phyloP scores from a whole-genome alignment of 2,797 vertebrate species.

The Eupleurogrammus muticus region DNA sequence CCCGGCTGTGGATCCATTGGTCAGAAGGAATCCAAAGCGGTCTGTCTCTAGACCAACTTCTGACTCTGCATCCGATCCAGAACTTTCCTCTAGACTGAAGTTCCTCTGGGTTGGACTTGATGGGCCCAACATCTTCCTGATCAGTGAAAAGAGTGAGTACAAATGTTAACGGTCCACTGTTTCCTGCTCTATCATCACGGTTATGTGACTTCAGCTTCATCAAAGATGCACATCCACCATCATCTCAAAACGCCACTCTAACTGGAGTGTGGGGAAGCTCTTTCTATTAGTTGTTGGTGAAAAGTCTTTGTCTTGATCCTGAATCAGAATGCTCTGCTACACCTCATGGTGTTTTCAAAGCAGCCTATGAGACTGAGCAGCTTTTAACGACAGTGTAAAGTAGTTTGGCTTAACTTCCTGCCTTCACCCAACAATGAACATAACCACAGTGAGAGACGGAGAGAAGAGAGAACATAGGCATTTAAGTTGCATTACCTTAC shows the following conservation, averaged over 20 bases:
- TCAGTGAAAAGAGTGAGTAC: conserved; percentile 9
- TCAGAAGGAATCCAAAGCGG: conserved; percentile 85
- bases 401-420: conserved; percentile 12
- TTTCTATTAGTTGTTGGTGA: neutral
- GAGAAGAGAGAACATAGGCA: neutral
- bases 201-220: neutral
- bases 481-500: conserved; percentile 62
- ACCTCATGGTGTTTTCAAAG: neutral
- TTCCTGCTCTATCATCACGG: neutral
- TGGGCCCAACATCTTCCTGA: conserved; percentile 71
- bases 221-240: neutral
- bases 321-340: neutral
- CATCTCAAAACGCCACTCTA: neutral
- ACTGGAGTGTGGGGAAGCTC: neutral
- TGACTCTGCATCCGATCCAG: conserved; percentile 71
- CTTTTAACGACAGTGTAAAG: neutral
- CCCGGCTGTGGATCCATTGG: conserved; percentile 79
- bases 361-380: neutral
- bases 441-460: neutral
- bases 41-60: conserved; percentile 80
- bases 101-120: conserved; percentile 54
- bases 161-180: neutral
- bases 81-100: conserved; percentile 70
- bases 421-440: neutral
- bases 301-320: neutral